Conservation (phyloP, 2,888 invertebrate species). For the Acanthosepion esculentum region DNA sequence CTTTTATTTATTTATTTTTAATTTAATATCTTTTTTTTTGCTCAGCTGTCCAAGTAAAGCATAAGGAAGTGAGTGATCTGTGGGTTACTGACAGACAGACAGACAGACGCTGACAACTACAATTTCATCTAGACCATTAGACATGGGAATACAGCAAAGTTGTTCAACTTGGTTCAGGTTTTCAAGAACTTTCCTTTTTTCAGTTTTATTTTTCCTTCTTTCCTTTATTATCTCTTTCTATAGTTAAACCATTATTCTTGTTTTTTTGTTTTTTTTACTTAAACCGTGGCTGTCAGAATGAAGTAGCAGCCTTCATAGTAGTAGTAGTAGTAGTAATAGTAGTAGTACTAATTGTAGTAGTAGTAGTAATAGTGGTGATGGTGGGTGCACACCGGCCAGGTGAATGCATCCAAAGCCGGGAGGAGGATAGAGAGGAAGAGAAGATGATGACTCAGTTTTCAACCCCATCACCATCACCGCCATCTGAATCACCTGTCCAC, state of each 20-base stretch:
- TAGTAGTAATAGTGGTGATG: not conserved
- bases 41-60: conserved; percentile 8
- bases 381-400: conserved; percentile 11
- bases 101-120: conserved; percentile 33
- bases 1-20: not conserved
- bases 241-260: conserved; percentile 6
- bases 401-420: not conserved
- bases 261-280: not conserved
- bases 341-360: no score
- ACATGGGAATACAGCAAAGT: conserved; percentile 33
- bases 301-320: conserved; percentile 20
- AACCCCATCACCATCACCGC: conserved; percentile 33
- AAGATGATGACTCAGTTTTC: conserved; percentile 3
- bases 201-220: not conserved
- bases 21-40: not conserved
- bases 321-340: not conserved
- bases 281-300: not conserved
- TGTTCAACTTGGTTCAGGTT: conserved; percentile 18
- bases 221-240: not conserved
- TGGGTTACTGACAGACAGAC: not conserved
- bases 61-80: conserved; percentile 2
- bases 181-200: not conserved
- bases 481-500: conserved; percentile 33
- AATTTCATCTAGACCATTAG: conserved; percentile 13
- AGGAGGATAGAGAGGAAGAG: no score